Evolutionary conservation across 2,797 vertebrate genomes (phyloP).

Genomic region (Enteromius trimaculatus): DNA sequence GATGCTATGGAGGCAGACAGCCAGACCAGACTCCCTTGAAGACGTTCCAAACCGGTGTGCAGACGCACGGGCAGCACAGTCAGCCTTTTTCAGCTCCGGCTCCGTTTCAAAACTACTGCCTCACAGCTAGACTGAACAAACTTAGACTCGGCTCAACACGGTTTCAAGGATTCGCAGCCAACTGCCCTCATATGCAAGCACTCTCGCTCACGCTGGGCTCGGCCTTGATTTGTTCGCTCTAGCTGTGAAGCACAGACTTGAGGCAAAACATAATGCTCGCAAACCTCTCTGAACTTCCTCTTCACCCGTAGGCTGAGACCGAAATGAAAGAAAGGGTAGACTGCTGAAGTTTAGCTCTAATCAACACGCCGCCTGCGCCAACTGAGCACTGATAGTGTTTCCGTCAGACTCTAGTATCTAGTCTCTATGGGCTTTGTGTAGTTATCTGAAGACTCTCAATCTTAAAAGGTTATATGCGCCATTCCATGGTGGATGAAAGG

Average conservation of each 20-base stretch:
- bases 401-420: neutral
- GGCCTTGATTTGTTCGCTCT: conserved; percentile 43
- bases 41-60: conserved; percentile 53
- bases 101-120: conserved; percentile 30
- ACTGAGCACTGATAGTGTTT: conserved; percentile 1
- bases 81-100: conserved; percentile 27
- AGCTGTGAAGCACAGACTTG: conserved; percentile 37
- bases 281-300: conserved; percentile 30
- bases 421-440: conserved; percentile 2
- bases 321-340: conserved; percentile 5
- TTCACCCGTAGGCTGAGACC: conserved; percentile 23
- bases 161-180: conserved; percentile 39
- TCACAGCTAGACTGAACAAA: conserved; percentile 54
- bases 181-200: conserved; percentile 38
- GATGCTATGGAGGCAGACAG: conserved; percentile 53
- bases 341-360: conserved; percentile 23
- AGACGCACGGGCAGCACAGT: conserved; percentile 44
- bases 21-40: conserved; percentile 58
- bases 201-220: conserved; percentile 36
- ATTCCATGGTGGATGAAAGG: conserved; percentile 12
- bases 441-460: neutral
- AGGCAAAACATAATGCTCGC: conserved; percentile 42
- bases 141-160: conserved; percentile 35
- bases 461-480: neutral
- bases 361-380: conserved; percentile 20